Evolutionary conservation across 2,113 vertebrate species (phyloP).

Genomic region (Haplochromis vanheusdeni): DNA sequence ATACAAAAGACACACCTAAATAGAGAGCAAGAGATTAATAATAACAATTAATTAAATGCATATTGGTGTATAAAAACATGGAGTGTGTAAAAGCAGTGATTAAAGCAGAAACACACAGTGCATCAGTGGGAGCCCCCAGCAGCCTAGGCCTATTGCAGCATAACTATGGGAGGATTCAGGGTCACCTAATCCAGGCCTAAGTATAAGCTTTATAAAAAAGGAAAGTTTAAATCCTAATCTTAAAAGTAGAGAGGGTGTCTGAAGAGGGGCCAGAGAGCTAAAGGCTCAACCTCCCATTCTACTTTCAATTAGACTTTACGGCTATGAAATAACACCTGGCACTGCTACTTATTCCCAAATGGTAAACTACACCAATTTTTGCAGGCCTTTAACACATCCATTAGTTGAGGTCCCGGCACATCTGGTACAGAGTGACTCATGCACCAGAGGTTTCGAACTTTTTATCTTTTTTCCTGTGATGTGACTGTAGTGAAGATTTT

Average conservation of each 20-base stretch:
- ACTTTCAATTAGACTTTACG: not conserved
- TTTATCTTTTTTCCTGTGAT: not conserved
- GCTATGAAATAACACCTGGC: not conserved
- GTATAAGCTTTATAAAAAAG: not conserved
- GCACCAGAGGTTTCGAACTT: not conserved
- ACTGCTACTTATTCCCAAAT: not conserved
- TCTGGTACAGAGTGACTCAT: not conserved
- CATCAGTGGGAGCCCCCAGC: not conserved
- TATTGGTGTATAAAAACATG: not conserved
- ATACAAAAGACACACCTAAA: not conserved
- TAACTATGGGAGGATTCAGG: not conserved
- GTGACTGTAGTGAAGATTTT: not conserved
- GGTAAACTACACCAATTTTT: not conserved
- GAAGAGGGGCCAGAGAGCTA: not conserved
- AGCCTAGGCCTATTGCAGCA: not conserved
- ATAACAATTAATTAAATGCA: not conserved
- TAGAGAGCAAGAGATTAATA: not conserved
- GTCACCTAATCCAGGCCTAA: not conserved
- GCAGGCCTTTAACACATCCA: not conserved
- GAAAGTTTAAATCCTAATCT: not conserved
- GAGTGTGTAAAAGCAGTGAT: not conserved
- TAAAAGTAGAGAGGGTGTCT: not conserved
- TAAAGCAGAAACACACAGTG: not conserved
- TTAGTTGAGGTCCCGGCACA: not conserved
- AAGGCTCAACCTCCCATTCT: not conserved